Percentiles rank a stretch among this genome's conserved stretches.
These are phyloP conservation scores for Drosophila parthenogenetica DNA, from an alignment of 2,888 invertebrate genomes.

Conservation along the genomic window DNA sequence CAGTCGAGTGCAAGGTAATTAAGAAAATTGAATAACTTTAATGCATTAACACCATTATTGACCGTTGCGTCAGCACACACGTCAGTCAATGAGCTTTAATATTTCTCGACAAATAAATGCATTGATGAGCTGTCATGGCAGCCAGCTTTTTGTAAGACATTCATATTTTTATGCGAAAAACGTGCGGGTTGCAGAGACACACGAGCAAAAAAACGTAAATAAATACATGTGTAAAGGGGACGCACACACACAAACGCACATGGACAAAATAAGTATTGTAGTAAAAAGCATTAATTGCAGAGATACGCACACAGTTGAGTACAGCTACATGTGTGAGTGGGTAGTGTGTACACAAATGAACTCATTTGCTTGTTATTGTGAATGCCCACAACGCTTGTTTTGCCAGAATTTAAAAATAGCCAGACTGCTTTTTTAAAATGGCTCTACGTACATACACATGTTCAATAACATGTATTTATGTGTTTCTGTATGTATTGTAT, in stretches of 20 bases:
- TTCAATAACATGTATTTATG: not conserved
- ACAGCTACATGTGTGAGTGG: slow-evolving; percentile 2
- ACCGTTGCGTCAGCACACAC: slow-evolving; percentile 1
- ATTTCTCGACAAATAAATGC: slow-evolving; percentile 20
- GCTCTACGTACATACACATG: slow-evolving; percentile 5
- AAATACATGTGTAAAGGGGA: not conserved
- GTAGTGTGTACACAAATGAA: slow-evolving; percentile 15
- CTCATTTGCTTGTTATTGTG: slow-evolving; percentile 36
- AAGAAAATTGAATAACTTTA: slow-evolving; percentile 1
- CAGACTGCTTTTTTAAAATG: slow-evolving; percentile 45
- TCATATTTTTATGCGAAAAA: slow-evolving; percentile 2
- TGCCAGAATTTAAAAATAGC: slow-evolving; percentile 71
- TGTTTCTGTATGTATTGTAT: slow-evolving; percentile 15
- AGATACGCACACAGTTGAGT: slow-evolving; percentile 27
- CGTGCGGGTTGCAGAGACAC: slow-evolving; percentile 6
- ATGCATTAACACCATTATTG: slow-evolving; percentile 8
- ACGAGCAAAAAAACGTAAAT: slow-evolving; percentile 9
- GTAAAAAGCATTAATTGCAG: slow-evolving; percentile 39
- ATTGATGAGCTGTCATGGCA: slow-evolving; percentile 14
- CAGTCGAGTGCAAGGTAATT: slow-evolving; percentile 84
- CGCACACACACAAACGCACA: not conserved
- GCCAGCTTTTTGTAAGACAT: slow-evolving; percentile 49
- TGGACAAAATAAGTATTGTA: slow-evolving; percentile 7
- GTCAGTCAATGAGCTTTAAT: slow-evolving; percentile 7
- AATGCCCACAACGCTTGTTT: slow-evolving; percentile 52